These are phyloP conservation scores for Trigoniulus corallinus DNA, from an alignment of 1,140 invertebrate species.

Conservation along the genomic window DNA sequence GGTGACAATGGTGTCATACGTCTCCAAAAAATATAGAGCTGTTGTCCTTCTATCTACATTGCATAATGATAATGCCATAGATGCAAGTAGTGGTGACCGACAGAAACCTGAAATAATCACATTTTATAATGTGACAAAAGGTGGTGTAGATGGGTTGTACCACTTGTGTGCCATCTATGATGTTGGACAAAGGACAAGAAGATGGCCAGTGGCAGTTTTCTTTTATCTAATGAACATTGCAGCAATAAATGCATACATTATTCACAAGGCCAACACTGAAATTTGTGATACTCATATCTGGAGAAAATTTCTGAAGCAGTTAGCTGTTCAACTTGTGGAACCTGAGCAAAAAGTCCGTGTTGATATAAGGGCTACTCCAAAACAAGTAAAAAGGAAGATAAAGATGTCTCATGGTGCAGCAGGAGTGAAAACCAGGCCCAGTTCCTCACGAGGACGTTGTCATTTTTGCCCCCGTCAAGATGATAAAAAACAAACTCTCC, in stretches of 20 bases:
- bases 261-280: not conserved
- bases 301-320: not conserved
- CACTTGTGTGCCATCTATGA: constrained; percentile 24
- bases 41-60: constrained; percentile 12
- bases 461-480: too few relatives aligned
- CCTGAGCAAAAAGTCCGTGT: too few relatives aligned
- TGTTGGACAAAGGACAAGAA: constrained; percentile 20
- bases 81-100: not conserved
- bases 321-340: not conserved
- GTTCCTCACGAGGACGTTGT: too few relatives aligned
- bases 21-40: constrained; percentile 10
- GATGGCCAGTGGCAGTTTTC: constrained; percentile 20
- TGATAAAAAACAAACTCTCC: too few relatives aligned
- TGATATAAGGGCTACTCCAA: too few relatives aligned
- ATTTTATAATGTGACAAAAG: constrained; percentile 28
- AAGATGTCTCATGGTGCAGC: too few relatives aligned
- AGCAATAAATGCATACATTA: constrained; percentile 9
- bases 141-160: constrained; percentile 26
- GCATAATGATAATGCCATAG: constrained; percentile 12
- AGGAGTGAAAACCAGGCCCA: too few relatives aligned
- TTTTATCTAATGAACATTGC: constrained; percentile 13
- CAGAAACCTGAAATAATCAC: constrained; percentile 25
- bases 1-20: constrained; percentile 19
- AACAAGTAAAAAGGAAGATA: too few relatives aligned
- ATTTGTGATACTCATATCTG: not conserved